Evolutionary conservation across 2,113 vertebrate genomes (phyloP).

Genomic region (Ranitomeya imitator): DNA sequence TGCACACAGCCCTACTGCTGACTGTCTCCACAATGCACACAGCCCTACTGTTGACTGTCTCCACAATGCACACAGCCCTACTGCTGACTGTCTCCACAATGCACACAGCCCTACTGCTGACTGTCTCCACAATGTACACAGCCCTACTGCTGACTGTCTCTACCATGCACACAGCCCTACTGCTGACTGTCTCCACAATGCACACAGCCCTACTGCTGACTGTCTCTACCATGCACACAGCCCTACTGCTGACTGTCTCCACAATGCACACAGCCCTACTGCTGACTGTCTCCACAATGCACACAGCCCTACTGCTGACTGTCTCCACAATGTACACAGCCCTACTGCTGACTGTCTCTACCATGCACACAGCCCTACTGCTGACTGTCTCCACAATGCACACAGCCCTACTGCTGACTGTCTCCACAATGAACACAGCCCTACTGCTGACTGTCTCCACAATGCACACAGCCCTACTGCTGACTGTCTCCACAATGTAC

Average conservation of each 20-base stretch:
- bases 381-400: not conserved
- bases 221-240: too few relatives aligned
- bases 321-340: too few relatives aligned
- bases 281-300: slow-evolving; percentile 9
- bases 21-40: not conserved
- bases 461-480: too few relatives aligned
- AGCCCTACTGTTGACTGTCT: slow-evolving; percentile 1
- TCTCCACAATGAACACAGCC: not conserved
- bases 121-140: not conserved
- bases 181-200: not conserved
- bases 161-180: too few relatives aligned
- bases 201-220: not conserved
- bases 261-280: slow-evolving; percentile 7
- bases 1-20: not conserved
- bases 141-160: not conserved
- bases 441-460: not conserved
- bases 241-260: not conserved
- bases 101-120: not conserved
- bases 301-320: not conserved
- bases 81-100: not conserved
- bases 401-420: too few relatives aligned
- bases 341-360: not conserved
- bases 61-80: not conserved
- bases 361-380: slow-evolving; percentile 10
- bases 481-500: not conserved